These are phyloP conservation scores for Canis aureus DNA, from an alignment of 2,113 vertebrate genomes.

Conservation along the genomic window DNA sequence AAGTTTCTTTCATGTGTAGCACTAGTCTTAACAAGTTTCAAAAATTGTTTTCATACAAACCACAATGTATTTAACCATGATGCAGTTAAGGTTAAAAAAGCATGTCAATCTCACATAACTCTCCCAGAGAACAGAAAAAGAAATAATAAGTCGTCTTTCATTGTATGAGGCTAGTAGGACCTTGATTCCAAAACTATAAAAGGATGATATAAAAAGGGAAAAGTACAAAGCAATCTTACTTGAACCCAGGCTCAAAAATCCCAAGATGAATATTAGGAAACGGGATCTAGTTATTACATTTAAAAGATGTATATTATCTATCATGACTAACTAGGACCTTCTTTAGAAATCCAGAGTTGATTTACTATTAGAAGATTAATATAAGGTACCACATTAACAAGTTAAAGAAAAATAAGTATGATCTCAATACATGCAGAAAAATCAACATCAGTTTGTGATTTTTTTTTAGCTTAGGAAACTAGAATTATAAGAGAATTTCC, in stretches of 20 bases:
- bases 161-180: background rate
- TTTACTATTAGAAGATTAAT: constrained; percentile 1
- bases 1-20: background rate
- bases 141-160: background rate
- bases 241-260: background rate
- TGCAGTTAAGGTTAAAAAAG: background rate
- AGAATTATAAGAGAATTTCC: constrained; percentile 24
- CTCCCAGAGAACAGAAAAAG: background rate
- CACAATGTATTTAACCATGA: background rate
- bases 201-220: background rate
- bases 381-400: constrained; percentile 32
- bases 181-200: background rate
- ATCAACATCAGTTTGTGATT: background rate
- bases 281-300: background rate
- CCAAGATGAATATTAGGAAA: background rate
- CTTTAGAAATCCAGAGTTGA: background rate
- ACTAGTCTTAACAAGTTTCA: constrained; percentile 2
- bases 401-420: background rate
- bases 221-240: background rate
- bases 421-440: background rate
- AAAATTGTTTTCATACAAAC: background rate
- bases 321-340: background rate
- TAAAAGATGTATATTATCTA: background rate
- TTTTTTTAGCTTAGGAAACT: background rate
- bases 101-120: background rate